phyloP scores from a whole-genome alignment of 2,797 vertebrate species.

The Anableps anableps region DNA sequence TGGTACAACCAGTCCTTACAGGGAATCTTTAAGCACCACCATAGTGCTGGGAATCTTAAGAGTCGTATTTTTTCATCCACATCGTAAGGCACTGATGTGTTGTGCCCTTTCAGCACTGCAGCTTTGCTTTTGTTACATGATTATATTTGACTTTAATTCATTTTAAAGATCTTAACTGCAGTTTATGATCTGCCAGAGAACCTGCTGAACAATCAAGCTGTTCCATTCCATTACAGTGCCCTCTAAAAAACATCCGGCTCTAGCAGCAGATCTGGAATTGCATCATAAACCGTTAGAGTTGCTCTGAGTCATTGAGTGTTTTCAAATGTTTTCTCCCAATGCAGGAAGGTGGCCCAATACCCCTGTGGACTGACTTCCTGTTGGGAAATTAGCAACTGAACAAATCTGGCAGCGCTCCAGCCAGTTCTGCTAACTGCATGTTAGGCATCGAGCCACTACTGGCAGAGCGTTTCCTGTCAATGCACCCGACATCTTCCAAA shows the following conservation, averaged over 20 bases:
- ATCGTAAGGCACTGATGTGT: background rate
- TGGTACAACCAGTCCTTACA: too few species aligned
- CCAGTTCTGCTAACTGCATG: slow-evolving; percentile 20
- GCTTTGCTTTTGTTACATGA: background rate
- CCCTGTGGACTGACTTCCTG: slow-evolving; percentile 32
- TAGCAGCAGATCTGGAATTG: background rate
- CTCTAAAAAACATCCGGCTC: background rate
- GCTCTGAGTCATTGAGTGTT: slow-evolving; percentile 35
- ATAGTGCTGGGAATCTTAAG: too few species aligned
- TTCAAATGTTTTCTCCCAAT: slow-evolving; percentile 5
- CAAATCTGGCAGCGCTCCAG: slow-evolving; percentile 16
- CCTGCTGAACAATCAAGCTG: background rate
- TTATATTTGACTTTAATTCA: background rate
- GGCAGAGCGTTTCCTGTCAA: slow-evolving; percentile 21
- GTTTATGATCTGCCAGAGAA: background rate
- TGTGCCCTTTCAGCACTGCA: background rate
- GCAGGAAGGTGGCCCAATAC: slow-evolving; percentile 40
- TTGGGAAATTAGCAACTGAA: slow-evolving; percentile 7
- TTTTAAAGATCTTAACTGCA: background rate
- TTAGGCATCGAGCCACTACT: slow-evolving; percentile 29
- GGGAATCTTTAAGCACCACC: too few species aligned
- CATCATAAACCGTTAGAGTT: slow-evolving; percentile 1
- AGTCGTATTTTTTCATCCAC: background rate
- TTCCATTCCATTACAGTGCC: background rate
- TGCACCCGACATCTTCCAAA: slow-evolving; percentile 17